A percentile compares a stretch with the other conserved stretches of the same genome.
Evolutionary conservation across 2,797 vertebrate genomes (phyloP).

Genomic region (Orientallactaga sibirica): DNA sequence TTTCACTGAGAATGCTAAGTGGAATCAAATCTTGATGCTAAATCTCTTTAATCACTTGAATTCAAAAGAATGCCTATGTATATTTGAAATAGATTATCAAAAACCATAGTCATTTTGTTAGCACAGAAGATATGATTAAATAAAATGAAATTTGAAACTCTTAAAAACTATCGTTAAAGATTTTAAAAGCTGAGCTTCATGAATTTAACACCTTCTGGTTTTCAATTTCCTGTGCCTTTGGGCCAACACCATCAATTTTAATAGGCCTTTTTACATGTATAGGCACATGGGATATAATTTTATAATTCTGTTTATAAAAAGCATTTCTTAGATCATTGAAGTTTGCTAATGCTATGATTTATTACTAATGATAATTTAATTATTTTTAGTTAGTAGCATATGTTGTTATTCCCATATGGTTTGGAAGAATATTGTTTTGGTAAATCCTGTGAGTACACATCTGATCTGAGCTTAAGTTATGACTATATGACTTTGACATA

Average conservation of each 20-base stretch:
- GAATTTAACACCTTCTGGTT: background rate
- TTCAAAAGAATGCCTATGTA: slow-evolving; percentile 30
- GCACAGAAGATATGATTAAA: background rate
- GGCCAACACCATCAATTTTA: background rate
- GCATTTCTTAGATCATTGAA: background rate
- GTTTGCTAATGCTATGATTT: background rate
- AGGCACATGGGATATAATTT: background rate
- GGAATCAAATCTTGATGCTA: slow-evolving; percentile 19
- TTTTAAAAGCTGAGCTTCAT: background rate
- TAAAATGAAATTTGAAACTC: background rate
- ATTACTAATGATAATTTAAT: slow-evolving; percentile 21
- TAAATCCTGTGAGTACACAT: background rate
- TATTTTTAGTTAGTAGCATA: background rate
- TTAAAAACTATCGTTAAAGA: slow-evolving; percentile 15
- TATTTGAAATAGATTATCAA: slow-evolving; percentile 13
- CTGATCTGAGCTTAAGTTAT: slow-evolving; percentile 41
- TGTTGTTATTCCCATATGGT: slow-evolving; percentile 23
- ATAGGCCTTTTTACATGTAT: background rate
- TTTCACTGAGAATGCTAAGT: slow-evolving; percentile 46
- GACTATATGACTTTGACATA: background rate
- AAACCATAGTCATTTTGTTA: background rate
- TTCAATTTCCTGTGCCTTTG: slow-evolving; percentile 31
- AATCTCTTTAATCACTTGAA: slow-evolving; percentile 58
- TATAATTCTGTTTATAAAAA: background rate
- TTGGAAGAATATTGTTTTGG: slow-evolving; percentile 37